Conservation (phyloP, 2,113 vertebrate genomes). For the Etia nguti region DNA sequence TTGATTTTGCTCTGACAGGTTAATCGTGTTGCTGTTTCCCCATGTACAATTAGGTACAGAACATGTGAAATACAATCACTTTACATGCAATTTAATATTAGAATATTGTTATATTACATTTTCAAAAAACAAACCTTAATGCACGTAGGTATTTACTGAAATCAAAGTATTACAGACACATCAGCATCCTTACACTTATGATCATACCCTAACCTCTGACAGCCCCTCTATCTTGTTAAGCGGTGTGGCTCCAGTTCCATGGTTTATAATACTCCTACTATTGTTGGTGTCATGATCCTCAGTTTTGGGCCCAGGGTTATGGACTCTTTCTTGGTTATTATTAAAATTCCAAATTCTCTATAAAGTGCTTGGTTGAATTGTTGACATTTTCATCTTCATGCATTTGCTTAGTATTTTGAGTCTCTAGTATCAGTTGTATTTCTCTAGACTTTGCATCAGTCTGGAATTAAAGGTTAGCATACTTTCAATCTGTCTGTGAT, state of each 20-base stretch:
- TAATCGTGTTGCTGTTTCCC: neutral
- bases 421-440: neutral
- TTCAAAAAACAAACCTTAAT: neutral
- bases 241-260: neutral
- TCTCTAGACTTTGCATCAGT: neutral
- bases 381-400: neutral
- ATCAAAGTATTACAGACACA: neutral
- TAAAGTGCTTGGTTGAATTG: neutral
- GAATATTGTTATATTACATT: neutral
- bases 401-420: neutral
- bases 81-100: neutral
- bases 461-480: neutral
- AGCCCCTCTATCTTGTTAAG: neutral
- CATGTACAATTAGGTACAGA: neutral
- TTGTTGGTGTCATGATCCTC: neutral
- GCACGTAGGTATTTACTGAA: too few species aligned
- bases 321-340: neutral
- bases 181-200: neutral
- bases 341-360: neutral
- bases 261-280: neutral
- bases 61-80: neutral
- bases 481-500: neutral
- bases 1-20: neutral
- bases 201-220: neutral
- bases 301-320: neutral